These are phyloP conservation scores for Ispidina picta DNA, from an alignment of 2,797 vertebrate genomes.

Conservation along the genomic window DNA sequence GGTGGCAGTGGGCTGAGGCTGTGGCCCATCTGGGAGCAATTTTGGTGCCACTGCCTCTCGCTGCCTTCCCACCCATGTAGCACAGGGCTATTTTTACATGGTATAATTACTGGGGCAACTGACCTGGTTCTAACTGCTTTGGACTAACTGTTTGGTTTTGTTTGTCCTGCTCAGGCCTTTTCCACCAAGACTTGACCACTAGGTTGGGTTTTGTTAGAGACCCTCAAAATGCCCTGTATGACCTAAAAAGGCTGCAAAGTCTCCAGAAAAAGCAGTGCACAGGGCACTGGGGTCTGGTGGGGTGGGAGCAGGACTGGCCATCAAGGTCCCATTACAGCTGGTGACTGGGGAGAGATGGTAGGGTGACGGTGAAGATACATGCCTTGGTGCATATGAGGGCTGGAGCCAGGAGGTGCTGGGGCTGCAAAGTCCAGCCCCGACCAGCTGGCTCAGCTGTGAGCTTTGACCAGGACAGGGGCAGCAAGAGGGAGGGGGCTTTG, in stretches of 20 bases:
- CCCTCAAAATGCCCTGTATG: rapidly evolving
- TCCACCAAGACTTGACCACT: not conserved
- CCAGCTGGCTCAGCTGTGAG: not conserved
- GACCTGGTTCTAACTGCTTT: constrained; percentile 15
- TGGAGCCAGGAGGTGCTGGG: not conserved
- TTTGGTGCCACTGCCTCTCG: constrained; percentile 18
- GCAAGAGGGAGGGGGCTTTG: rapidly evolving
- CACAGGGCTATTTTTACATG: constrained; percentile 68
- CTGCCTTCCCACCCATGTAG: not conserved
- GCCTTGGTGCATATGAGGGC: not conserved
- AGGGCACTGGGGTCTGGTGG: rapidly evolving
- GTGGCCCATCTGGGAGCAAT: constrained; percentile 73
- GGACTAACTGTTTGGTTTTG: no score
- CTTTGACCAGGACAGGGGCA: not conserved
- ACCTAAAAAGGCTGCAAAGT: not conserved
- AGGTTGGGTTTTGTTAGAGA: not conserved
- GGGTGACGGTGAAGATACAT: not conserved
- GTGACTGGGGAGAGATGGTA: not conserved
- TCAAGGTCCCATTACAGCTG: not conserved
- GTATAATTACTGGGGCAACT: constrained; percentile 20
- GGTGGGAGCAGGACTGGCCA: rapidly evolving
- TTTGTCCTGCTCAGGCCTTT: not conserved
- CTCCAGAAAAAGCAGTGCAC: not conserved
- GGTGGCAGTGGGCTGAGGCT: not conserved
- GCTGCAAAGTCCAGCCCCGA: not conserved